Conservation (phyloP, 2,888 invertebrate species). For the Yponomeuta sedellus region DNA sequence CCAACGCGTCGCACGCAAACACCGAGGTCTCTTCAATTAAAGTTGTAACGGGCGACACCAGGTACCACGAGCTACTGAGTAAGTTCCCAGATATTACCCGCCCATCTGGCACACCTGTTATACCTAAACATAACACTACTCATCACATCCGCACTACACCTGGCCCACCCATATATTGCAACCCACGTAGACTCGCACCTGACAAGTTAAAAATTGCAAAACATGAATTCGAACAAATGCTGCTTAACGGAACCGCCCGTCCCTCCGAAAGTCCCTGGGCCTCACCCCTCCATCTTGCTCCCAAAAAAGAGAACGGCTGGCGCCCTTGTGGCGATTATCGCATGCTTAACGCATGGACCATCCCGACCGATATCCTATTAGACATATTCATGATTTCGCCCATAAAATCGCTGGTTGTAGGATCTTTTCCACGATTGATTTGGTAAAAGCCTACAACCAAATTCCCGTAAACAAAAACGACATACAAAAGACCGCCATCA, state of each 20-base stretch:
- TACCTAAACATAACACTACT: not conserved
- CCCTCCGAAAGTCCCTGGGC: not conserved
- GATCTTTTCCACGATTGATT: slow-evolving; percentile 20
- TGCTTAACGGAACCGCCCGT: not conserved
- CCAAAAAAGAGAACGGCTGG: not conserved
- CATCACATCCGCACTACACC: not conserved
- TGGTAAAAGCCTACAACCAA: slow-evolving; percentile 40
- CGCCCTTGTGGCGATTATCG: not conserved
- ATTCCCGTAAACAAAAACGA: slow-evolving; percentile 40
- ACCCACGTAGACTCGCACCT: not conserved
- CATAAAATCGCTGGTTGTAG: slow-evolving; percentile 21
- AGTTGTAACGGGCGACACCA: not conserved
- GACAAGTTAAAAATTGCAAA: slow-evolving; percentile 14
- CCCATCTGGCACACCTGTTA: not conserved
- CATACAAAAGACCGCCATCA: not conserved
- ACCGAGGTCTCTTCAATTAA: not conserved
- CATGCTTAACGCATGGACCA: not conserved
- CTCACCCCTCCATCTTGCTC: not conserved
- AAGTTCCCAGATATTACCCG: not conserved
- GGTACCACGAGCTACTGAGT: not conserved
- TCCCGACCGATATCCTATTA: not conserved
- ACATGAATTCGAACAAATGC: slow-evolving; percentile 10
- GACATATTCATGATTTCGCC: slow-evolving; percentile 21
- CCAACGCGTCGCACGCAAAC: not conserved
- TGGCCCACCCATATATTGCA: not conserved